Evolutionary conservation across 2,113 vertebrate genomes (phyloP).

Genomic region (Protobothrops mucrosquamatus): DNA sequence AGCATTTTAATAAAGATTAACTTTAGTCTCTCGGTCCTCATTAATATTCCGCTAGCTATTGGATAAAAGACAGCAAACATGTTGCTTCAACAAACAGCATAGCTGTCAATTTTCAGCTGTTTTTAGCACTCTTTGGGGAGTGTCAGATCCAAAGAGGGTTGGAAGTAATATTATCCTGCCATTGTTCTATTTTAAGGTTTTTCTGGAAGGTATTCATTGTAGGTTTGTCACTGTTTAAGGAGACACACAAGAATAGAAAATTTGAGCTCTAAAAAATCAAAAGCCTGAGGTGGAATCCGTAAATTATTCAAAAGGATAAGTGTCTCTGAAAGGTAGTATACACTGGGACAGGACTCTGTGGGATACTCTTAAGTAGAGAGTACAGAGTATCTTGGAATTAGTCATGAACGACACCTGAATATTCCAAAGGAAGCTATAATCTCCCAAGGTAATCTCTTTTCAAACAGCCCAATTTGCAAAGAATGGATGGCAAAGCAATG

Average conservation of each 20-base stretch:
- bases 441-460: not conserved
- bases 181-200: slow-evolving; percentile 49
- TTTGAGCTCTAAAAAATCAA: slow-evolving; percentile 48
- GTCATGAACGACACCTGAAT: no score
- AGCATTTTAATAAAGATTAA: not conserved
- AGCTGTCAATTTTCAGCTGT: slow-evolving; percentile 45
- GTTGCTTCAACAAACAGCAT: not conserved
- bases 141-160: not conserved
- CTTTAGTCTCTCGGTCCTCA: not conserved
- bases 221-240: slow-evolving; percentile 56
- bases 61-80: slow-evolving; percentile 5
- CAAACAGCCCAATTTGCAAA: not conserved
- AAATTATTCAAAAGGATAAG: not conserved
- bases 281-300: slow-evolving; percentile 45
- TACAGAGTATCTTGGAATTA: not conserved
- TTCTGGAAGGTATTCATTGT: slow-evolving; percentile 57
- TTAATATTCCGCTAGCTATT: not conserved
- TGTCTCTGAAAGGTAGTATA: not conserved
- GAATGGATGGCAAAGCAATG: not conserved
- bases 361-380: not conserved
- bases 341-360: not conserved
- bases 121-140: slow-evolving; percentile 10
- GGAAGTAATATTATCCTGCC: slow-evolving; percentile 53
- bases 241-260: slow-evolving; percentile 34
- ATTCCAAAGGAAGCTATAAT: no score